phyloP scores from a whole-genome alignment of 1,140 invertebrate species.

The Leptinotarsa defecta region DNA sequence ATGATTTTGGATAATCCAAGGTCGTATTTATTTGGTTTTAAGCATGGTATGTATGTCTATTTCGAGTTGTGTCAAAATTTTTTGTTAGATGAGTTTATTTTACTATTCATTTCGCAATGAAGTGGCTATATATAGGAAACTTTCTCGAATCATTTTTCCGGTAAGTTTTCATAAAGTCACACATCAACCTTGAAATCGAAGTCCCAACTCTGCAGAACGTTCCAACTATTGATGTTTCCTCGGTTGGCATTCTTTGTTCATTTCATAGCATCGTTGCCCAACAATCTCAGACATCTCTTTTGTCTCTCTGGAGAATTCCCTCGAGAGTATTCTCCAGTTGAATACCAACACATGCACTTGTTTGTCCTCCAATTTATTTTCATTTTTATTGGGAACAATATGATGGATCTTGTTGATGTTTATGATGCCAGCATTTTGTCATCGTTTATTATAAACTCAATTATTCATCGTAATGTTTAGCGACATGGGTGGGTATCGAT shows the following conservation, averaged over 20 bases:
- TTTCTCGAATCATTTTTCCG: too few species aligned
- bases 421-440: neutral
- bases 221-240: neutral
- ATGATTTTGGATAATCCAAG: too few species aligned
- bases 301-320: neutral
- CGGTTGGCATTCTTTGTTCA: neutral
- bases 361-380: conserved; percentile 3
- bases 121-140: too few species aligned
- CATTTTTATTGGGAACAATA: conserved; percentile 2
- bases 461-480: neutral
- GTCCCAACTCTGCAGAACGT: too few species aligned
- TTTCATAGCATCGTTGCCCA: neutral
- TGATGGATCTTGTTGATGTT: conserved; percentile 5
- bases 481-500: conserved; percentile 4
- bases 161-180: too few species aligned
- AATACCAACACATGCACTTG: conserved; percentile 5
- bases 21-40: too few species aligned
- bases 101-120: too few species aligned
- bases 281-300: neutral
- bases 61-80: too few species aligned
- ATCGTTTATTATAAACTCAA: conserved; percentile 9
- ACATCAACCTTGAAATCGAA: too few species aligned
- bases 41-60: too few species aligned
- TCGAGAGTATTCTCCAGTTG: neutral
- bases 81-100: too few species aligned